Evolutionary conservation across 30 jellyfish, hydroid and myxozoan species (phyloP), one percentile per base, ranked within the genome.

Genomic region (Clytia hemisphaerica): DNA sequence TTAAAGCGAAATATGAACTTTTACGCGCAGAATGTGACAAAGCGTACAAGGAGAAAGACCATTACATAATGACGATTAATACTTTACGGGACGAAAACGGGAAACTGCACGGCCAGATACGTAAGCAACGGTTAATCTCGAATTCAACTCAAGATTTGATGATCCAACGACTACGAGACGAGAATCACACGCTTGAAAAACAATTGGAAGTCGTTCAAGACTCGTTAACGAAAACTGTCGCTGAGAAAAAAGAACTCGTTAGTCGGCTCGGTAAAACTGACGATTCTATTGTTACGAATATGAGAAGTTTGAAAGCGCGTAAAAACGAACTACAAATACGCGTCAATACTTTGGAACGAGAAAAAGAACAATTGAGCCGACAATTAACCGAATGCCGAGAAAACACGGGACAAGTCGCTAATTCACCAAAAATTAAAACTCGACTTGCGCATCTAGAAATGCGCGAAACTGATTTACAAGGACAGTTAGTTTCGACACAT

Each of bases 291-390:
- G 88, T 92, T 25, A 78, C 50, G 24, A 58, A 65, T 9, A 62
- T 79, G 50, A 70, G 94, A 57, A 79, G 93, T 53, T 62, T 88
- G 58, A 88, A 88, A 69, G 93, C 94, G 25, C 60, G 93, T 65
- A 86, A 84, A 42, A 84, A 64, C 61, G 93, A 76, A 47, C 72
- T 77, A 36, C 95, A 84, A 58, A 53, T 77, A 37, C 72, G 45
- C 60, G 65, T 70, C 4, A 75, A 71, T 1, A 61, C 58, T 2
- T 38, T 74, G 14, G 75, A 76, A 51, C 93, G 77, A 37, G 91
- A 77, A 31, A 63, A 74, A 45, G 93, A 80, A 76, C 37, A 36
- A 48, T 32, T 24, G 34, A 65, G 37, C 42, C 25, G 30, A 40
- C 37, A 65, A 65, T 35, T 37, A 29, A 32, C 21, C 16, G 30